These are phyloP conservation scores for Uria aalge DNA, from an alignment of 2,113 vertebrate species.

Conservation along the genomic window DNA sequence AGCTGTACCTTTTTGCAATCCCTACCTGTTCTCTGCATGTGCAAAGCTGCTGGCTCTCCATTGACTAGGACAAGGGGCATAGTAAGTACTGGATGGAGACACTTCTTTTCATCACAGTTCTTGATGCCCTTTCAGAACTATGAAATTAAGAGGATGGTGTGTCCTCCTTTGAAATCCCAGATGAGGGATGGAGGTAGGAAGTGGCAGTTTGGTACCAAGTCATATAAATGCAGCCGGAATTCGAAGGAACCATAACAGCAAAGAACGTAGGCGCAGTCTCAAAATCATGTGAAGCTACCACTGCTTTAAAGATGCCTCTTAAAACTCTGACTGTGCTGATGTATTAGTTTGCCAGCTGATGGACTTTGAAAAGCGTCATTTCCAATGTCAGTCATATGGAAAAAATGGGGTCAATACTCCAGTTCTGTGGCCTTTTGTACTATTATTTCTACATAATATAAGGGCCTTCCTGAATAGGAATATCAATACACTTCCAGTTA, in stretches of 20 bases:
- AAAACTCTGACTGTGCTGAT: background rate
- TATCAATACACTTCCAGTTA: background rate
- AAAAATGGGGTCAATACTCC: background rate
- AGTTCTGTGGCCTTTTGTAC: background rate
- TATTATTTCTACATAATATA: background rate
- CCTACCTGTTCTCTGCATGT: background rate
- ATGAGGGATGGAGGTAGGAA: background rate
- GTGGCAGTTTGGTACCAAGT: background rate
- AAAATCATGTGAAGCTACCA: background rate
- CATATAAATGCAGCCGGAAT: background rate
- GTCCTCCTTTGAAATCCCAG: background rate
- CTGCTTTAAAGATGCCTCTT: background rate
- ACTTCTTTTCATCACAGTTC: background rate
- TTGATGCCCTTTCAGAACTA: background rate
- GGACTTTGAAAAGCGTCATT: background rate
- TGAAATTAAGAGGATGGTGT: background rate
- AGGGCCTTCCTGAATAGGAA: background rate
- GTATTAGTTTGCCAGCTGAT: background rate
- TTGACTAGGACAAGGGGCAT: background rate
- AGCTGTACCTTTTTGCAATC: background rate
- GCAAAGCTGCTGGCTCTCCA: background rate
- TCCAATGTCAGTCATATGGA: background rate
- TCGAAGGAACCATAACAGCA: background rate
- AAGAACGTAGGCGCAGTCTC: background rate
- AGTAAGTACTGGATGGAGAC: background rate